These are phyloP conservation scores for Drosophila buzzatii DNA, from an alignment of 2,888 invertebrate genomes.

Conservation along the genomic window DNA sequence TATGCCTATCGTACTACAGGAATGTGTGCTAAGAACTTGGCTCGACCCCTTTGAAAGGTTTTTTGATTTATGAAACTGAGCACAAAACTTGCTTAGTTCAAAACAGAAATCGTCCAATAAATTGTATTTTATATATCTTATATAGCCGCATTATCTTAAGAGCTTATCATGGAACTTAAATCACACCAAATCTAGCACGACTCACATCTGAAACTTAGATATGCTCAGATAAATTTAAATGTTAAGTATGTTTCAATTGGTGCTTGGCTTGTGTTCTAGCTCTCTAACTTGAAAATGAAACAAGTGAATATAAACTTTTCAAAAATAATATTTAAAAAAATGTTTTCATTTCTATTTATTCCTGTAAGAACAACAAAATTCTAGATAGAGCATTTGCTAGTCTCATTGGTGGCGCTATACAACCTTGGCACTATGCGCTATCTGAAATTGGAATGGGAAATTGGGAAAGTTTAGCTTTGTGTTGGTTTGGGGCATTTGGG, in stretches of 20 bases:
- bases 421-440: constrained; percentile 10
- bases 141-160: neutral
- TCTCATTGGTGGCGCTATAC: neutral
- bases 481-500: constrained; percentile 5
- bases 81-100: constrained; percentile 1
- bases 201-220: too few species aligned
- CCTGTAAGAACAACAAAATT: neutral
- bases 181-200: too few species aligned
- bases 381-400: constrained; percentile 20
- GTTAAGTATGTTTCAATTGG: too few species aligned
- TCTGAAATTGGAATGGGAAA: constrained; percentile 31
- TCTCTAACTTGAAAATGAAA: too few species aligned
- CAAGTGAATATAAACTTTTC: too few species aligned
- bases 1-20: constrained; percentile 4
- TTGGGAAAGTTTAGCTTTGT: constrained; percentile 32
- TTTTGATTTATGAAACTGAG: constrained; percentile 29
- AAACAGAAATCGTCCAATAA: neutral
- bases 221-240: too few species aligned
- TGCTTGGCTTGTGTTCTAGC: too few species aligned
- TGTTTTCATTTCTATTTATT: neutral
- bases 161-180: neutral
- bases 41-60: constrained; percentile 12
- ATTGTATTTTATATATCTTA: neutral
- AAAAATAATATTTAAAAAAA: too few species aligned
- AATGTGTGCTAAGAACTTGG: constrained; percentile 19